Evolutionary conservation across 2,888 invertebrate genomes (phyloP), one percentile per base, ranked within the genome.

Genomic region (Drosophila macrospina): DNA sequence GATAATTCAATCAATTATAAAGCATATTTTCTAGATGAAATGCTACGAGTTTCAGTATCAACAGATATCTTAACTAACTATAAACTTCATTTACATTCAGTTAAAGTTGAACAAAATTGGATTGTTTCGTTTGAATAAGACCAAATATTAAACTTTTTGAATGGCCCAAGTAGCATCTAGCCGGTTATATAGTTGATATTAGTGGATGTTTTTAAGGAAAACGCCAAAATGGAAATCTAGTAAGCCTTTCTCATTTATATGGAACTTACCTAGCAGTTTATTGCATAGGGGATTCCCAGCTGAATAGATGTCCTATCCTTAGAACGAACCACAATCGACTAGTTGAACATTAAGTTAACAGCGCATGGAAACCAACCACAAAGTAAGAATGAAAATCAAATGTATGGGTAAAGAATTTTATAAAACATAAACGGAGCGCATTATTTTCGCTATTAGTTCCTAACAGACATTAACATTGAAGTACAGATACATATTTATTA

Each of bases 361-460:
- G 73, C 73, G 67, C 73, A 77, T 56, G 30, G 51, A 50, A 34
- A 67, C 45, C 28, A 34, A 67, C 45, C 28, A 56, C 24, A 36
- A 62, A 15, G 8, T 20, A 20, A 20, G 3, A 20, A 10, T 20
- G n/a, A 7, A 24, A 30, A 55, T 47, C 4, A 51, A 59, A 36
- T 42, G 28, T 50, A 39, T 48, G 20, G 47, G 3, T 20, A 30
- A 6, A 36, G 30, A 26, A 50, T 62, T 75, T 15, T 71, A 47
- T 28, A 74, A 61, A 16, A 56, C 50, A 60, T 11, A 55, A 56
- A 66, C 68, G 59, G 55, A 65, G 81, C 81, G 64, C 78, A 81
- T 84, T 81, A 84, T 80, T 87, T 87, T 82, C 66, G 79, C 80
- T 77, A 85, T 83, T 87, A 83, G 83, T 83, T 83, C 83, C 83